These are phyloP conservation scores for Neofelis nebulosa DNA, from an alignment of 2,113 vertebrate species.

Conservation along the genomic window DNA sequence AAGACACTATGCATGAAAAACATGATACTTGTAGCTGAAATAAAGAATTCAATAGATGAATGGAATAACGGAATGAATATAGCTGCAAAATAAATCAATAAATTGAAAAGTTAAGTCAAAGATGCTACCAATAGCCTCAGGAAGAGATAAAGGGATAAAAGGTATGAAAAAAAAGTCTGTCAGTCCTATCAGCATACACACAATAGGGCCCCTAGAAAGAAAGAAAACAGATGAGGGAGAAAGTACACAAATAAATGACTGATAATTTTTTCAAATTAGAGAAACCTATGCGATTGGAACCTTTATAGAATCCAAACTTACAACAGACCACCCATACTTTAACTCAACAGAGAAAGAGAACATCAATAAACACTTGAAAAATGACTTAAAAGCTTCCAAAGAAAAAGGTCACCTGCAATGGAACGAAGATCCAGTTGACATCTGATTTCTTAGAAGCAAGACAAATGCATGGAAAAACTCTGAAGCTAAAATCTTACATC, in stretches of 20 bases:
- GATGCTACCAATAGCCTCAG: neutral
- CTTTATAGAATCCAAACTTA: neutral
- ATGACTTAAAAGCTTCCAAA: neutral
- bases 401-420: neutral
- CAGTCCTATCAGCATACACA: neutral
- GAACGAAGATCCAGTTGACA: neutral
- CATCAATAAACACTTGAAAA: neutral
- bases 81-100: neutral
- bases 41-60: neutral
- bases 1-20: neutral
- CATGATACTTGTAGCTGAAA: neutral
- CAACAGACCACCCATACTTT: neutral
- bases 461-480: neutral
- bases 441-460: neutral
- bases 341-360: neutral
- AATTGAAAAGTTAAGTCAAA: neutral
- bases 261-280: neutral
- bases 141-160: neutral
- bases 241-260: neutral
- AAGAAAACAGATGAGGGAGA: neutral
- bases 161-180: neutral
- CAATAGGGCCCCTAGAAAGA: neutral
- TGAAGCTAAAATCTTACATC: neutral
- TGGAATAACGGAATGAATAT: neutral
- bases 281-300: neutral